Percentiles rank a stretch among this genome's conserved stretches.
These are phyloP conservation scores for Aleadryas rufinucha DNA, from an alignment of 2,113 vertebrate species.

Conservation along the genomic window DNA sequence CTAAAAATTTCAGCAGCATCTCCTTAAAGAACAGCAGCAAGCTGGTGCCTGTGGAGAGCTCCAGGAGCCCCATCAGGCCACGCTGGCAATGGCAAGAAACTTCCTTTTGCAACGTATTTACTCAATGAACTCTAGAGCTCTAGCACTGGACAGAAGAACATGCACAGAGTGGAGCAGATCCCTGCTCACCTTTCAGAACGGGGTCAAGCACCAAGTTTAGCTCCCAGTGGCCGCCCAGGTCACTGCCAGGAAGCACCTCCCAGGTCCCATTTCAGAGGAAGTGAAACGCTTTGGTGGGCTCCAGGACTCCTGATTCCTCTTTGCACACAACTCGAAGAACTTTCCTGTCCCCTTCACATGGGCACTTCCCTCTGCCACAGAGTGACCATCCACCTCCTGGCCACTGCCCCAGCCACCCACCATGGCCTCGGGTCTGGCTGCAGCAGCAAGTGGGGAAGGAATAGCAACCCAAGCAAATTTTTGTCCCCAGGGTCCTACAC, in stretches of 20 bases:
- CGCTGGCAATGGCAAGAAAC: rapidly evolving
- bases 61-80: background rate
- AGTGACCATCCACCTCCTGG: background rate
- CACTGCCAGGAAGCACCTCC: background rate
- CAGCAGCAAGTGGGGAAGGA: background rate
- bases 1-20: background rate
- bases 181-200: background rate
- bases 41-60: background rate
- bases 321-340: constrained; percentile 1
- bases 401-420: background rate
- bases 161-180: background rate
- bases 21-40: background rate
- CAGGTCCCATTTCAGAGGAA: constrained; percentile 11
- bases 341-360: background rate
- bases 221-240: background rate
- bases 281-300: background rate
- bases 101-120: background rate
- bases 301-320: background rate
- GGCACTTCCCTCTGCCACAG: background rate
- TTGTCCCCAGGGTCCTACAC: background rate
- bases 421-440: rapidly evolving
- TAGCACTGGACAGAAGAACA: background rate
- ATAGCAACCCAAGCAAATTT: rapidly evolving
- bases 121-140: background rate
- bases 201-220: background rate